Base-by-base conservation (phyloP, 2,888 invertebrate genomes). In the Pristionchus maxplancki region DNA sequence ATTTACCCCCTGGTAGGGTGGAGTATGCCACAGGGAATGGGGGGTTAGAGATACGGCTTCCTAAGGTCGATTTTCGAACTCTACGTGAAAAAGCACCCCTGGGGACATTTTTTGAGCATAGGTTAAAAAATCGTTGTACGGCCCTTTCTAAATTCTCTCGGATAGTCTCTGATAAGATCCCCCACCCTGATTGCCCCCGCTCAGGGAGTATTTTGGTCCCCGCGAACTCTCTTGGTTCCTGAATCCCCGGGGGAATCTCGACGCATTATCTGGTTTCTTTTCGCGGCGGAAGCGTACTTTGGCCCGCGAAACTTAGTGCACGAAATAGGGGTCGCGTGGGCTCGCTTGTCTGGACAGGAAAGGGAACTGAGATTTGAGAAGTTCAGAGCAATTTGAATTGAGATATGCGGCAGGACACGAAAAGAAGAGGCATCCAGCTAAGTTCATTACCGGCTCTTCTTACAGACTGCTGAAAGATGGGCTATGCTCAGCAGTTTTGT, bases 181-280 rank as follows among this genome's bases (percentile, higher is more conserved):
- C 20, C 64, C 13, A 1, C 11, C 17, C 37, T 71, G 71, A 71
- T 71, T 71, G 71, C 37, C 11, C 37, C 11, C 64, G 31, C 64
- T 64, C 64, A 5, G 31, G 37, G 37, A 20, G 71, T 71, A 71
- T 71, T 71, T 71, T 71, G 71, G 71, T 37, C 34, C 71, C 67
- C 37, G 8, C 71, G 71, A 71, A 71, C 71, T 37, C 37, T 37
- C 37, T n/a, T n/a, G 37, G 71, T 40, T 64, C 62, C 62, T 15
- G 64, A 31, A 20, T 24, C 20, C 71, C 71, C 37, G 9, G 28
- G 71, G 71, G 71, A 37, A 9, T 28, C 64, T 6, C 64, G 1
- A 0, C 64, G 31, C 64, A 64, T 64, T 64, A 64, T 64, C 64
- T 28, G 31, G 58, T 58, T 58, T 58, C 58, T 58, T 58, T 58